phyloP scores from a whole-genome alignment of 1,140 invertebrate species.

The Meloidogyne chitwoodi region DNA sequence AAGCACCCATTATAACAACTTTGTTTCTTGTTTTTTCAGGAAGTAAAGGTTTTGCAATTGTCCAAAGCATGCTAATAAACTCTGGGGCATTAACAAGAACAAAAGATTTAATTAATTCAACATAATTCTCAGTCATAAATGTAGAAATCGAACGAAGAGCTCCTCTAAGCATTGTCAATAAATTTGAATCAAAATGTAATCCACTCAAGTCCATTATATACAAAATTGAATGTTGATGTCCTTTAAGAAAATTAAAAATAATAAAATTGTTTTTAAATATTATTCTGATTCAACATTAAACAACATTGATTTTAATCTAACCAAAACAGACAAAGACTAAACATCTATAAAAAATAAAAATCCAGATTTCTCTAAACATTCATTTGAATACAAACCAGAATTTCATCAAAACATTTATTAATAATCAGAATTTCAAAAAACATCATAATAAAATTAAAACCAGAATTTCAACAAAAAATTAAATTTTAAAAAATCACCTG shows the following conservation, averaged over 20 bases:
- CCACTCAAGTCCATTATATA: slow-evolving; percentile 59
- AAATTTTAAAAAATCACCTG: slow-evolving; percentile 33
- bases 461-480: not conserved
- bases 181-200: slow-evolving; percentile 45
- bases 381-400: no score
- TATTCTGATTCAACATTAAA: not conserved
- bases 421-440: not conserved
- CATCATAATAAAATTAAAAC: not conserved
- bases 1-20: slow-evolving; percentile 51
- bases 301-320: no score
- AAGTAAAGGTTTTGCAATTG: slow-evolving; percentile 51
- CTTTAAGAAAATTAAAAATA: slow-evolving; percentile 20
- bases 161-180: slow-evolving; percentile 44
- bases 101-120: slow-evolving; percentile 53
- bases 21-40: slow-evolving; percentile 55
- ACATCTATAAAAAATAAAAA: no score
- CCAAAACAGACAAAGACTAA: no score
- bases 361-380: no score
- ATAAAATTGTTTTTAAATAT: not conserved
- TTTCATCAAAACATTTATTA: not conserved
- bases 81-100: slow-evolving; percentile 54
- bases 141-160: slow-evolving; percentile 53
- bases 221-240: slow-evolving; percentile 48
- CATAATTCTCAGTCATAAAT: slow-evolving; percentile 58
- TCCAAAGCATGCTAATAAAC: slow-evolving; percentile 53